Conservation (phyloP, 2,113 vertebrate species). For the Pygoscelis adeliae region DNA sequence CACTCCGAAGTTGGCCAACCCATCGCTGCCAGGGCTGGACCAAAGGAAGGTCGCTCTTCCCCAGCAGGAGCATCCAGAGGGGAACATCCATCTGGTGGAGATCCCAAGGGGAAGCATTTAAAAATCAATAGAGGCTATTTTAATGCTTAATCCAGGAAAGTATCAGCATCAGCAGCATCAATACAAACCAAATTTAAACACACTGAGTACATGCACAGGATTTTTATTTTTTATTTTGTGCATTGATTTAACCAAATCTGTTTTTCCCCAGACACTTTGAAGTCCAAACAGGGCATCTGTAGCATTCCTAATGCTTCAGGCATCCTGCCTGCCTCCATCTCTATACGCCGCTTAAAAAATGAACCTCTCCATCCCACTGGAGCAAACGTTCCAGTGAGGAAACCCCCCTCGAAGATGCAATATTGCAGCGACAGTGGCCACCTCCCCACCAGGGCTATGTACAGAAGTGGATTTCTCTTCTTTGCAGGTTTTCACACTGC, state of each 20-base stretch:
- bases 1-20: rapidly evolving
- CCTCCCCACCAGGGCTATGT: not conserved
- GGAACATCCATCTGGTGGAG: not conserved
- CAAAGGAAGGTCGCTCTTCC: not conserved
- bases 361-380: not conserved
- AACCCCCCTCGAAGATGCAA: not conserved
- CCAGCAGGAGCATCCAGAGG: not conserved
- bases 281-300: not conserved
- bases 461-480: not conserved
- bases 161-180: conserved; percentile 7
- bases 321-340: not conserved
- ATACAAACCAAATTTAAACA: conserved; percentile 24
- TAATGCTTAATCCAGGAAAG: not conserved
- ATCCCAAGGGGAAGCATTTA: not conserved
- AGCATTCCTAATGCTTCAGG: not conserved
- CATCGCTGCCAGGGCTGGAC: rapidly evolving
- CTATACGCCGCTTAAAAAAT: not conserved
- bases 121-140: conserved; percentile 31
- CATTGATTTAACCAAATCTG: not conserved
- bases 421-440: not conserved
- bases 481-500: not conserved
- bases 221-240: not conserved
- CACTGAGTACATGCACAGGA: not conserved
- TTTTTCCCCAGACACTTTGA: not conserved
- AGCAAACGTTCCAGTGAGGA: not conserved